Evolutionary conservation across 2,888 invertebrate species (phyloP), one percentile per base, ranked within the genome.

Genomic region (Meghimatium bilineatum): DNA sequence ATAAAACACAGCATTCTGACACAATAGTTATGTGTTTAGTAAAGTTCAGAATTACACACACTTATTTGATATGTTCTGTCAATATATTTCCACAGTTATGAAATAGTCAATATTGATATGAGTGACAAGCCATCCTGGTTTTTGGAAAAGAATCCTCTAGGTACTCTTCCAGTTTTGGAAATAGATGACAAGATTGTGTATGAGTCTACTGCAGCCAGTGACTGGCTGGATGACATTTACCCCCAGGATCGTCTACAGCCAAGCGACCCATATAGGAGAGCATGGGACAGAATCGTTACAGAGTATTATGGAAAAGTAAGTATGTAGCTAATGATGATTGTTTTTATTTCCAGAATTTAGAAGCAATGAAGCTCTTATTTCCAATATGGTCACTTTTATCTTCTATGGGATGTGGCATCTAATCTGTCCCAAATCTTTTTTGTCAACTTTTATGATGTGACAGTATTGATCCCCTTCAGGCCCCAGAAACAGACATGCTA

Each of bases 221-320:
- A 95, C 85, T 95, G 94, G 89, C 91, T 95, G 74, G 95, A 95
- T 87, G 94, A 95, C 85, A 93, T 94, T 74, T 95, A 95, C 90
- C 94, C 95, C 0, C 91, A 94, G 32, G 94, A 94, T 63, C 93
- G 94, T n/a, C 91, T 95, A 0, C 94, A 94, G 85, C 94, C 95
- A 0, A 89, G 93, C 1, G 94, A 95, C 85, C 94, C 94, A 0
- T 91, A 91, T 84, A 80, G 74, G 20, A 87, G 86, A 52, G 92
- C 92, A 10, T 87, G 87, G 69, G 92, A 92, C 79, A 89, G 88
- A 56, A 90, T 91, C 84, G 85, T 93, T 26, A 84, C 89, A 60
- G 90, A 91, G 80, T 88, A 89, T 29, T 90, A 88, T 85, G 85
- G 87, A 77, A 89, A 90, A 88, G 91, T 91, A 80, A 84, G 63